These are phyloP conservation scores for Oceanodroma tethys DNA, from an alignment of 2,113 vertebrate genomes.

Conservation along the genomic window DNA sequence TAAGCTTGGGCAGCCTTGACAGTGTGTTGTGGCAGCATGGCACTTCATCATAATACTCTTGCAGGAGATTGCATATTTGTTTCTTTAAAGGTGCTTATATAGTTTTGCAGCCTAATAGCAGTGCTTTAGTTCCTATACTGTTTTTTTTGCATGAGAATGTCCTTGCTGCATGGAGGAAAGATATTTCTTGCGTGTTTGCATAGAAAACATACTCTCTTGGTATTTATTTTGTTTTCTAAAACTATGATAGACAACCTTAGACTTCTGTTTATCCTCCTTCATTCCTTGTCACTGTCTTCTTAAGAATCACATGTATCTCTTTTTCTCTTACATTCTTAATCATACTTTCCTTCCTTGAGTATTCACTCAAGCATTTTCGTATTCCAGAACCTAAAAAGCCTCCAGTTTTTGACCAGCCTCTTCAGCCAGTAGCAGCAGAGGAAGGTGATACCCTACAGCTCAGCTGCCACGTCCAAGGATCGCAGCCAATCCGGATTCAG, in stretches of 20 bases:
- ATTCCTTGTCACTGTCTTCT: not conserved
- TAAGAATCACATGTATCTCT: not conserved
- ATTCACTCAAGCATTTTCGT: slow-evolving; percentile 40
- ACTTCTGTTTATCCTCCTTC: not conserved
- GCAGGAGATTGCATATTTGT: not conserved
- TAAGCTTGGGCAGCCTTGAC: not conserved
- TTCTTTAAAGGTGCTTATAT: not conserved
- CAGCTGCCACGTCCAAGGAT: slow-evolving; percentile 86
- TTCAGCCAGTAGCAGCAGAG: slow-evolving; percentile 77
- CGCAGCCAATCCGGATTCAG: slow-evolving; percentile 87
- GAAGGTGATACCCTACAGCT: slow-evolving; percentile 86
- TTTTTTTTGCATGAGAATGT: not conserved
- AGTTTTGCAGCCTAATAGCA: not conserved
- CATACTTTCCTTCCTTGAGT: not conserved
- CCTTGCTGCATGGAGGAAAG: not conserved
- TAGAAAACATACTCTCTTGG: not conserved
- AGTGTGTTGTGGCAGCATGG: not conserved
- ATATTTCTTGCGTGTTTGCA: not conserved
- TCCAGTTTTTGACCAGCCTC: slow-evolving; percentile 88
- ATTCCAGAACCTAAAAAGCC: slow-evolving; percentile 87
- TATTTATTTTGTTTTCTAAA: not conserved
- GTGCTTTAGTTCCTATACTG: not conserved
- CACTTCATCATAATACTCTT: not conserved
- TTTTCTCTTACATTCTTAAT: not conserved
- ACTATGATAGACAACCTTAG: not conserved